Base-by-base conservation (phyloP, 2,113 vertebrate genomes). In the Regulus satrapa region DNA sequence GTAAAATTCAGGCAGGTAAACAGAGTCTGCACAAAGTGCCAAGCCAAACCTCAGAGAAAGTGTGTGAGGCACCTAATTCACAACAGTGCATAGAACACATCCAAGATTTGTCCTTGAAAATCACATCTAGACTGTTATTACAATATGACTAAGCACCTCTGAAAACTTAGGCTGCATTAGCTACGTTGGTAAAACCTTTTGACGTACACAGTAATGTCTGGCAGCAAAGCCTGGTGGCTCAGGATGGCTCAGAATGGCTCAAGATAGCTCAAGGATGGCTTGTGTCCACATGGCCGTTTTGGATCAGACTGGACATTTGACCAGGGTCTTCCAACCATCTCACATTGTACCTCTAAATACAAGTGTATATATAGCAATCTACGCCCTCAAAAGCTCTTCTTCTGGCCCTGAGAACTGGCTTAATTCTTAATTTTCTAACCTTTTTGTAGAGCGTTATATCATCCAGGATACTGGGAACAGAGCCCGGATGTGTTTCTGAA, bases 1-100 rank as follows among this genome's bases (percentile, higher is more conserved):
- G 23, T 14, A 43, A 61, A 68, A 12, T 4, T 7, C 20, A 40
- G 15, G 17, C 48, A 43, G 31, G 63, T 29, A 54, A 91, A 38
- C 14, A 78, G 41, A 74, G 32, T 12, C 20, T 67, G 10, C 52
- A 19, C 9, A 6, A 72, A 48, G 45, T 63, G 19, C 54, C 54
- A 80, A 61, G n/a, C 6, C 20, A 13, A 71, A 68, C 21, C 36
- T 79, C 16, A 2, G 45, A 59, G 10, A 8, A 76, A 73, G 5
- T 9, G 56, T 12, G 16, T 40, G n/a, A 71, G 63, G 31, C 10
- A 62, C 18, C 9, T 29, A 18, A 54, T 69, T 84, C 41, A 41
- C 3, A 4, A 8, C 17, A 62, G 51, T 23, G 11, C 25, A 12
- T 2, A 56, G 25, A 13, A 31, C 9, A 20, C 3, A 1, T 32